These are phyloP conservation scores for Phenganax marumi DNA, from an alignment of 92 coral and sea anemone genomes.

Conservation along the genomic window DNA sequence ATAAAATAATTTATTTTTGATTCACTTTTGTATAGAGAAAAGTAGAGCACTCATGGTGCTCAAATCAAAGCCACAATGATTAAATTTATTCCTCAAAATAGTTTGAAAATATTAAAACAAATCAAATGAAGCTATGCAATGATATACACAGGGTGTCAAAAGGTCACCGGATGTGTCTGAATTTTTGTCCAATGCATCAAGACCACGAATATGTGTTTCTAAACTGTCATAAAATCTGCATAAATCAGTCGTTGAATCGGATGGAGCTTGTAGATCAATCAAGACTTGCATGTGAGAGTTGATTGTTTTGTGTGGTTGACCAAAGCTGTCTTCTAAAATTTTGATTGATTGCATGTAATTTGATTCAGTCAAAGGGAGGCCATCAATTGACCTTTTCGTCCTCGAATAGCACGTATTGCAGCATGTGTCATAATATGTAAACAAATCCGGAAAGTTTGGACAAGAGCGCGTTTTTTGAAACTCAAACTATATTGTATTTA, in stretches of 20 bases:
- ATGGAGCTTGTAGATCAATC: slow-evolving; percentile 16
- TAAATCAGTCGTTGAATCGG: slow-evolving; percentile 19
- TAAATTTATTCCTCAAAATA: too few species aligned
- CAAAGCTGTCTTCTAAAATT: slow-evolving; percentile 44
- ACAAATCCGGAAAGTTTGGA: too few species aligned
- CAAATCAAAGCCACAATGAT: too few species aligned
- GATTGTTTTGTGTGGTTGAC: slow-evolving; percentile 26
- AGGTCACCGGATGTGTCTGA: slow-evolving; percentile 46
- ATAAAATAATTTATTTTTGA: too few species aligned
- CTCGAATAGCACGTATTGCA: too few species aligned
- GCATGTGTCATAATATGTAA: too few species aligned
- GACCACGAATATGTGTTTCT: slow-evolving; percentile 47
- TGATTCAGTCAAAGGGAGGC: slow-evolving; percentile 32
- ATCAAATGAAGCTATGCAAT: too few species aligned
- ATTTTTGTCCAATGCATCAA: slow-evolving; percentile 36
- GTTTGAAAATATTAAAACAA: too few species aligned
- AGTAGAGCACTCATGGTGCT: too few species aligned
- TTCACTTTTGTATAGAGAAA: too few species aligned
- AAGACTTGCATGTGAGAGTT: slow-evolving; percentile 45
- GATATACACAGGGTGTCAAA: slow-evolving; percentile 24
- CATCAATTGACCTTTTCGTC: slow-evolving; percentile 45
- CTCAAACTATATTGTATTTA: too few species aligned
- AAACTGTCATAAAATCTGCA: slow-evolving; percentile 42
- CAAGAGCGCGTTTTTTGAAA: too few species aligned
- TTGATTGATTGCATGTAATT: slow-evolving; percentile 39